These are phyloP conservation scores for Lagopus muta DNA, from an alignment of 2,113 vertebrate genomes.

Conservation along the genomic window DNA sequence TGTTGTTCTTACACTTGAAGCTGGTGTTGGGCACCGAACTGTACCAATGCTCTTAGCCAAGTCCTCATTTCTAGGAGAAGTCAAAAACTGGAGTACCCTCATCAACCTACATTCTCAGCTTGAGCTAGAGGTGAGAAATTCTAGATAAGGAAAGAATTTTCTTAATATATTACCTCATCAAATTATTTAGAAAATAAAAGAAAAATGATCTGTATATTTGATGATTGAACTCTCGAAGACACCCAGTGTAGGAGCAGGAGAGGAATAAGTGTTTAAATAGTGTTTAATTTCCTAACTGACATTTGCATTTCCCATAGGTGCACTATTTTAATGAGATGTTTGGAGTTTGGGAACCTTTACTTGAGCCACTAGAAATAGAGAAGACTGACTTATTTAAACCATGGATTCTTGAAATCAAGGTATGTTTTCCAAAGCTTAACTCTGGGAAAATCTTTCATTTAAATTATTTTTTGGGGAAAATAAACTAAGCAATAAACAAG, in stretches of 20 bases:
- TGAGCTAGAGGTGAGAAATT: conserved; percentile 86
- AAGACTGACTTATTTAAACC: conserved; percentile 88
- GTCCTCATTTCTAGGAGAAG: conserved; percentile 88
- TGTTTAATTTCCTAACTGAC: neutral
- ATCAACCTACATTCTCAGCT: conserved; percentile 90
- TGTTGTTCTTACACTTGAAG: conserved; percentile 93
- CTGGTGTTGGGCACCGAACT: conserved; percentile 94
- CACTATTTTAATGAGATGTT: conserved; percentile 95
- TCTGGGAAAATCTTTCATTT: neutral
- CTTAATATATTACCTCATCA: neutral
- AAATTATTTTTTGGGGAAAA: neutral
- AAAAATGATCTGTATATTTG: neutral
- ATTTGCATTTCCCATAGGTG: conserved; percentile 79
- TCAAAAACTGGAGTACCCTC: conserved; percentile 92
- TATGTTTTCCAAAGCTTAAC: conserved; percentile 28
- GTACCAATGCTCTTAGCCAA: conserved; percentile 98
- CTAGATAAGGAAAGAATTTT: neutral
- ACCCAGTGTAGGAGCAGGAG: neutral
- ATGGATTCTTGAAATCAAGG: conserved; percentile 93
- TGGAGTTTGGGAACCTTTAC: conserved; percentile 96
- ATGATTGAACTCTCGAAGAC: neutral
- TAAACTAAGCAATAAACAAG: neutral
- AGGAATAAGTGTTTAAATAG: neutral
- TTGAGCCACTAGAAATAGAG: conserved; percentile 94
- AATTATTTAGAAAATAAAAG: neutral